Conservation (phyloP, 2,888 invertebrate genomes). For the Drosophila neonasuta region DNA sequence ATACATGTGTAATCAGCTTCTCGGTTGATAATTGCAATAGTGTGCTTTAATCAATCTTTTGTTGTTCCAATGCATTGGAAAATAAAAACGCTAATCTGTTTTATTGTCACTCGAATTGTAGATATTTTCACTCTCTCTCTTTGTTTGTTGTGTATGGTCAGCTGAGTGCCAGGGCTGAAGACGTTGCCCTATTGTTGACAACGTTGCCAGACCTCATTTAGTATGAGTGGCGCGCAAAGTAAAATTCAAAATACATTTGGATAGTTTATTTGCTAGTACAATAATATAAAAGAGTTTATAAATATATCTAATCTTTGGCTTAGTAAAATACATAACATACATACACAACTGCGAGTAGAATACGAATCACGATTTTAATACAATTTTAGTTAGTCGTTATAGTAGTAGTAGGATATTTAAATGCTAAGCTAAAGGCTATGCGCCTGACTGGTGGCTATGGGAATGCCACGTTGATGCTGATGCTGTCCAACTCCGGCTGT, state of each 20-base stretch:
- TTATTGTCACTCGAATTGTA: slow-evolving; percentile 35
- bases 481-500: slow-evolving; percentile 53
- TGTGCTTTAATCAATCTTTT: slow-evolving; percentile 41
- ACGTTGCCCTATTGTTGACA: background rate
- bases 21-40: slow-evolving; percentile 40
- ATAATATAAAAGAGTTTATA: slow-evolving; percentile 21
- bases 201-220: slow-evolving; percentile 20
- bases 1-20: slow-evolving; percentile 20
- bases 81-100: slow-evolving; percentile 28
- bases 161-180: slow-evolving; percentile 47
- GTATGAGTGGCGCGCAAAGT: slow-evolving; percentile 1
- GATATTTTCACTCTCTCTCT: slow-evolving; percentile 24
- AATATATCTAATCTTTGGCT: slow-evolving; percentile 65
- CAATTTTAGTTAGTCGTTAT: slow-evolving; percentile 39
- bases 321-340: slow-evolving; percentile 51
- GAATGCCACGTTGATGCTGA: slow-evolving; percentile 58
- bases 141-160: slow-evolving; percentile 38
- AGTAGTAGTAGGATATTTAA: slow-evolving; percentile 9
- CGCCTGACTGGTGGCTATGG: slow-evolving; percentile 61
- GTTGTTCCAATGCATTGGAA: slow-evolving; percentile 26
- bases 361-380: slow-evolving; percentile 62
- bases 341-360: slow-evolving; percentile 25
- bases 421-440: slow-evolving; percentile 52
- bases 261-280: slow-evolving; percentile 45
- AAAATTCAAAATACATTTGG: slow-evolving; percentile 14